Evolutionary conservation across 1,140 invertebrate species (phyloP), one percentile per base, ranked within the genome.

Genomic region (Drosophila suzukii): DNA sequence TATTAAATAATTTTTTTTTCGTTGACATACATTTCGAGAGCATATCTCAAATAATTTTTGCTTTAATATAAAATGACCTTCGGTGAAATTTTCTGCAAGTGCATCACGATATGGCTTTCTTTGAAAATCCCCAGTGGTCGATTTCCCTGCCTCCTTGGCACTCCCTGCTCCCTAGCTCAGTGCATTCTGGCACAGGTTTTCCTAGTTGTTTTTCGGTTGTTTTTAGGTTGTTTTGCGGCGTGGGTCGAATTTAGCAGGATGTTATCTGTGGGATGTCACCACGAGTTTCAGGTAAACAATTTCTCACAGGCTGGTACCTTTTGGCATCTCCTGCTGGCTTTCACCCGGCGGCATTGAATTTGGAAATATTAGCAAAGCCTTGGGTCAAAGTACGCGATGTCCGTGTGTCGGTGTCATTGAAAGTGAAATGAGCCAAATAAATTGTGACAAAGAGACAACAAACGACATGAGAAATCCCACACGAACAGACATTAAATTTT

Each of bases 321-420:
- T 30, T 20, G 36, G 67, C 71, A 63, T 73, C 68, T 70, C 53
- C 70, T 44, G 53, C 36, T 32, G 58, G 81, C 81, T 84, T 84
- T 72, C 82, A 73, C 67, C 47, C 49, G 65, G 43, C 49, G 65
- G 43, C 78, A 81, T 81, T 72, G 81, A 53, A 71, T 78, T 61
- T 75, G 46, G 67, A 79, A 84, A 59, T 84, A 85, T 84, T 84
- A 44, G 60, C 74, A 15, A 43, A 46, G 49, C 56, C 53, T 78
- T 61, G 74, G 82, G 78, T 88, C 78, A 86, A 81, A 85, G 78
- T 81, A 85, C 78, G 60, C 51, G 61, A 15, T 36, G 36, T 57
- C 50, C 54, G 24, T 36, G 36, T 20, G 36, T 39, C 32, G 12
- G 17, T 4, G 43, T 44, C 56, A 86, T 86, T 61, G 82, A 86